Evolutionary conservation across 2,113 vertebrate genomes (phyloP), one percentile per base, ranked within the genome.

Genomic region (Apodemus speciosus): DNA sequence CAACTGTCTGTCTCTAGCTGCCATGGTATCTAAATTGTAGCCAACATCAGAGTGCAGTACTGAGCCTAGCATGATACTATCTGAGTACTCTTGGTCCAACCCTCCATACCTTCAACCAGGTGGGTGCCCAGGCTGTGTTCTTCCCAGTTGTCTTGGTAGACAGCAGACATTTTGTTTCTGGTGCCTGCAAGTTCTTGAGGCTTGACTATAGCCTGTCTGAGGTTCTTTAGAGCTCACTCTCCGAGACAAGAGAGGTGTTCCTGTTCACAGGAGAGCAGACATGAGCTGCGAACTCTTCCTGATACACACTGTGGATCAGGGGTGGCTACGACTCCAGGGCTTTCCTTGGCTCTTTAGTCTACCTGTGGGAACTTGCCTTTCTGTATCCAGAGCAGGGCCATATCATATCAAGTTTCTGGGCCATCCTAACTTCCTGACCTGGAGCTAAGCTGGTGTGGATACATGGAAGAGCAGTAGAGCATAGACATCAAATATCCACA

Each of bases 21-120:
- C 18, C 11, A 20, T 8, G 16, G 53, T 6, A 21, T 43, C 13
- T 0, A 51, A 64, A 43, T 38, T 13, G 6, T 62, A 35, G 7
- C 18, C 5, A n/a, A 51, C 35, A 30, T 16, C 51, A 80, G 62
- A 56, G 30, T 21, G 8, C 6, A 23, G 38, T 11, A 25, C 15
- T 40, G 2, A 35, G 25, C 0, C 0, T 43, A n/a, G 56, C 35
- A 10, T 6, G 1, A 53, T 23, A 40, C 64, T 46, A 32, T 7
- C 60, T 32, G 49, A 32, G 32, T 14, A 4, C 9, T 18, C 30
- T 38, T 8, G 2, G 38, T 27, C 62, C 35, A 38, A 20, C 43
- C 16, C 46, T 73, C n/a, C 30, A 35, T 6, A 16, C 32, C 60
- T 84, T n/a, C 6, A 77, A 32, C 32, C 49, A 56, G 43, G 35